These are phyloP conservation scores for Pomatostomus ruficeps DNA, from an alignment of 2,113 vertebrate genomes.

Conservation along the genomic window DNA sequence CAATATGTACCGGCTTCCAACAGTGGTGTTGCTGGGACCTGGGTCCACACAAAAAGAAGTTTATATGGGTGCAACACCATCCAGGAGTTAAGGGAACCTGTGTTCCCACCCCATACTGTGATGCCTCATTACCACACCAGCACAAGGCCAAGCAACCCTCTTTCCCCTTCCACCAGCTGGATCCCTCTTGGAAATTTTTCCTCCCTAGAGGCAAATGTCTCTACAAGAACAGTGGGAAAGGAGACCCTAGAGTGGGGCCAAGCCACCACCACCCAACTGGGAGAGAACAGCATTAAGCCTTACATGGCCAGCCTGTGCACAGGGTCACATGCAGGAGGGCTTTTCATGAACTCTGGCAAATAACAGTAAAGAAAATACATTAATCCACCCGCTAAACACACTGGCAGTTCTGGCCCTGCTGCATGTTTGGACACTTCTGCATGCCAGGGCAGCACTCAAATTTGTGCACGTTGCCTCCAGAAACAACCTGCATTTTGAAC, in stretches of 20 bases:
- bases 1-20: fast-evolving
- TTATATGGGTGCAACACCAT: background rate
- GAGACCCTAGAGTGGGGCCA: background rate
- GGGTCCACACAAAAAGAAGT: background rate
- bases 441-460: conserved; percentile 34
- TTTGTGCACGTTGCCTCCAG: conserved; percentile 36
- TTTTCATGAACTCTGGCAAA: conserved; percentile 1
- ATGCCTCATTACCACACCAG: background rate
- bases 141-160: fast-evolving
- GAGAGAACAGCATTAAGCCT: background rate
- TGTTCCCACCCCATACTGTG: background rate
- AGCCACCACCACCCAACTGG: background rate
- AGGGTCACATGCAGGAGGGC: background rate
- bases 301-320: background rate
- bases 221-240: background rate
- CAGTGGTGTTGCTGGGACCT: background rate
- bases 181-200: background rate
- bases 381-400: background rate
- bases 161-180: background rate
- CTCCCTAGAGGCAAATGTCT: background rate
- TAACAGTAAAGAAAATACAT: conserved; percentile 3
- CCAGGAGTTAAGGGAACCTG: background rate
- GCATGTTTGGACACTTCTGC: conserved; percentile 8
- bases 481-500: conserved; percentile 39
- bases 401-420: conserved; percentile 1